These are phyloP conservation scores for Clunio marinus DNA, from an alignment of 2,888 invertebrate genomes.

Conservation along the genomic window DNA sequence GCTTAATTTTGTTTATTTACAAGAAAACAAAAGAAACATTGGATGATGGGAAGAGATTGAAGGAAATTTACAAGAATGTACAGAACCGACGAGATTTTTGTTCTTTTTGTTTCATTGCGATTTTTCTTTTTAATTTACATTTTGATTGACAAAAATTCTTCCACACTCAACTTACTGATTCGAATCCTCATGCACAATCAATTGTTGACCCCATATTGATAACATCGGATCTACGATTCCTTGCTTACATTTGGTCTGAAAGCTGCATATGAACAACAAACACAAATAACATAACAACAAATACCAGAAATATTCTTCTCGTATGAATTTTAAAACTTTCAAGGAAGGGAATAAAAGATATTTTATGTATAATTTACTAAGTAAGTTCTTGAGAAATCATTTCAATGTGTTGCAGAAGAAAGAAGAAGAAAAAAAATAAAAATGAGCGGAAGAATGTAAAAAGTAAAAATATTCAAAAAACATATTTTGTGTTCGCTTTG, in stretches of 20 bases:
- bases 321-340: no score
- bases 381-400: no score
- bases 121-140: slow-evolving; percentile 42
- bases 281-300: slow-evolving; percentile 38
- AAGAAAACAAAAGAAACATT: background rate
- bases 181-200: slow-evolving; percentile 95
- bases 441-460: no score
- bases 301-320: slow-evolving; percentile 32
- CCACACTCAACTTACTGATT: slow-evolving; percentile 80
- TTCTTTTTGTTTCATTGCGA: slow-evolving; percentile 24
- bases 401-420: no score
- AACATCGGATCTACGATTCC: slow-evolving; percentile 98
- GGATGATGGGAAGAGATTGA: background rate
- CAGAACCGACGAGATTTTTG: background rate
- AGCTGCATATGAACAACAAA: slow-evolving; percentile 54
- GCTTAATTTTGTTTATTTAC: no score
- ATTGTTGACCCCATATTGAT: slow-evolving; percentile 97
- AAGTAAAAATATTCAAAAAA: no score
- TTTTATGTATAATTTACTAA: no score
- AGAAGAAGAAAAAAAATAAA: no score
- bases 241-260: slow-evolving; percentile 86
- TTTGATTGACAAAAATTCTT: slow-evolving; percentile 43
- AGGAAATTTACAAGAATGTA: background rate
- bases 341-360: slow-evolving; percentile 3
- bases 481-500: no score